Base-by-base conservation (phyloP, 2,888 invertebrate species). In the Brachyptera putata region DNA sequence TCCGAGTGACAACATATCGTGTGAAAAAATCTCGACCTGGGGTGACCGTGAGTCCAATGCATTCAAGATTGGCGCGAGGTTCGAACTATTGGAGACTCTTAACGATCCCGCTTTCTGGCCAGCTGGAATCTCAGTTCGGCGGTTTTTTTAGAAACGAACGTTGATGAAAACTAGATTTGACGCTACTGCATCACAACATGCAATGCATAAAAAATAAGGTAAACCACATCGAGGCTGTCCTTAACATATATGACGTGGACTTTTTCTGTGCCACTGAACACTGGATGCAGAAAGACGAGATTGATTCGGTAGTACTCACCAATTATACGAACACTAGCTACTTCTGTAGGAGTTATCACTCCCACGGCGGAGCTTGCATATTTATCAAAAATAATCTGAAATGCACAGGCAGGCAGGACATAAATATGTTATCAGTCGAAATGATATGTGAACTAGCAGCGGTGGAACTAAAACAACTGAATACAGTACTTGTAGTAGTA, bases 81-180 rank as follows among this genome's bases (percentile, higher is more conserved):
- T 2, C 13, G 5, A 5, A 2, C 48, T 48, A 7, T 11, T 24
- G 1, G 24, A 48, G 21, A 11, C 21, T 3, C 25, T 48, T 7
- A 24, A 48, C 22, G 48, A 48, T 22, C 24, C 48, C n/a, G 3
- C 22, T 9, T 48, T 48, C 48, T 48, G 48, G 48, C 16, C 48
- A 22, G 24, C 21, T 22, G 48, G 48, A 24, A 25, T 25, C 22
- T 5, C 48, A 13, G 48, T 48, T 2, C 21, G 48, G 48, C 21
- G 48, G 48, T 48, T 48, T 48, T 48, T 48, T 48, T 48, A 24
- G 48, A 1, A 48, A 22, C 4, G 13, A 18, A 11, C 41, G 9
- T 41, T 18, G 41, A 5, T 30, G 7, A 30, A 30, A 11, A 11
- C 37, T 5, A 37, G 14, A 11, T 5, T n/a, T 5, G 37, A 37